A percentile compares a stretch with the other conserved stretches of the same genome.
phyloP scores from a whole-genome alignment of 2,888 invertebrate species.

The Geotrupes spiniger region DNA sequence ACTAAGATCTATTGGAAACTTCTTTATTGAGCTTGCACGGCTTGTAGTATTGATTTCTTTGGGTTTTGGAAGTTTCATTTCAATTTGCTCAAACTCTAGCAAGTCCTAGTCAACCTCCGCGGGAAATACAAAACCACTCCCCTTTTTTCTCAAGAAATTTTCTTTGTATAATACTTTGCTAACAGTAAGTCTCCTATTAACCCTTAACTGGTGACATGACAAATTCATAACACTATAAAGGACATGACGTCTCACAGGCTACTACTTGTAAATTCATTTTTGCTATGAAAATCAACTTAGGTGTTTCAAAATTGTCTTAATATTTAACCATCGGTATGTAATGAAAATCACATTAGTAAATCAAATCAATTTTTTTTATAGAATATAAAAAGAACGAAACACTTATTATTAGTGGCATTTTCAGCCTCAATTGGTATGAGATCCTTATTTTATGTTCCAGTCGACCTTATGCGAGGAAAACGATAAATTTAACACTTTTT shows the following conservation, averaged over 20 bases:
- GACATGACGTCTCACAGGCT: constrained; percentile 16
- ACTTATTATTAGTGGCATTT: constrained; percentile 14
- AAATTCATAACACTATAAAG: constrained; percentile 10
- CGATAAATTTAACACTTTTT: constrained; percentile 9
- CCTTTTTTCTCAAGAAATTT: too few species aligned
- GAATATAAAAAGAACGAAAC: constrained; percentile 8
- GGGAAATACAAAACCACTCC: too few species aligned
- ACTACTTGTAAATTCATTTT: constrained; percentile 16
- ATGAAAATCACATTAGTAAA: constrained; percentile 13
- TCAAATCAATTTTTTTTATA: constrained; percentile 18
- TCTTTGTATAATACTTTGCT: too few species aligned
- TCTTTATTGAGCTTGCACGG: too few species aligned
- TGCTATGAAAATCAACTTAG: constrained; percentile 9
- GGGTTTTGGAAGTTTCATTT: too few species aligned
- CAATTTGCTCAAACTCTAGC: too few species aligned
- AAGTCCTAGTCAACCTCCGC: too few species aligned
- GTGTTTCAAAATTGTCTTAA: constrained; percentile 16
- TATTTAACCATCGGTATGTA: constrained; percentile 17
- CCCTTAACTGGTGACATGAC: constrained; percentile 7
- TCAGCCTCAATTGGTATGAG: constrained; percentile 19
- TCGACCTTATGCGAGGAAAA: constrained; percentile 5
- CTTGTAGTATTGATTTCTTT: too few species aligned
- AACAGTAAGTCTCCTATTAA: too few species aligned
- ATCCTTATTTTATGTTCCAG: constrained; percentile 15
- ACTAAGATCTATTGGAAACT: too few species aligned